Evolutionary conservation across 2,888 invertebrate species (phyloP).

Genomic region (Nomada fabriciana): DNA sequence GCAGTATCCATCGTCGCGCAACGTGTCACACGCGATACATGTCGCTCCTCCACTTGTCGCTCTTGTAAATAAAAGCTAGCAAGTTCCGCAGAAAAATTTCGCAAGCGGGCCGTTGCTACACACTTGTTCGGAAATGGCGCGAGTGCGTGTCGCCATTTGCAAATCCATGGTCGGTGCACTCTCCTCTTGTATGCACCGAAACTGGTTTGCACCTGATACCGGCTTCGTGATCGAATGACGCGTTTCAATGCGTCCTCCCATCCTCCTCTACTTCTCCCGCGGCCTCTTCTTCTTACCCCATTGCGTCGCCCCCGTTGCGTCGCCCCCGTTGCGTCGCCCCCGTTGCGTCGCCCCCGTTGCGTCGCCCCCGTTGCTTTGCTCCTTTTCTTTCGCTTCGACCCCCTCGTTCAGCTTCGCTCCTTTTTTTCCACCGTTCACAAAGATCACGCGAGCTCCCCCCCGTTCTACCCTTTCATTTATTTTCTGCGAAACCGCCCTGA

Average conservation of each 20-base stretch:
- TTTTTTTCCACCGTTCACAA: constrained; percentile 47
- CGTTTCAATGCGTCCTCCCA: constrained; percentile 79
- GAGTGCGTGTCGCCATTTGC: constrained; percentile 77
- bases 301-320: constrained; percentile 4
- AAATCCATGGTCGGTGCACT: constrained; percentile 71
- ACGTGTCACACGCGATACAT: neutral
- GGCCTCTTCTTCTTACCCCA: constrained; percentile 37
- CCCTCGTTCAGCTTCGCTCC: constrained; percentile 14
- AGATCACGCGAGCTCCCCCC: constrained; percentile 67
- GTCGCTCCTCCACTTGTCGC: neutral
- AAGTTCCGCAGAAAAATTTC: neutral
- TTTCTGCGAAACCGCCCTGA: constrained; percentile 20
- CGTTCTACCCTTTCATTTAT: constrained; percentile 17
- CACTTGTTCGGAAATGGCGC: constrained; percentile 55
- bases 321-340: no score
- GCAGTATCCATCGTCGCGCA: neutral
- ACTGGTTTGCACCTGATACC: constrained; percentile 84
- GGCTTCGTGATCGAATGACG: constrained; percentile 82
- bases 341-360: constrained; percentile 7
- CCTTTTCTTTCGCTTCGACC: neutral
- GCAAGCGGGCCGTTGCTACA: constrained; percentile 39
- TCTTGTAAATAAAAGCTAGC: neutral
- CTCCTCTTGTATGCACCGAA: constrained; percentile 73
- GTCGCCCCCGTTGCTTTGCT: constrained; percentile 10
- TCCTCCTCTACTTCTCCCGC: constrained; percentile 25